Base-by-base conservation (phyloP, 2,888 invertebrate genomes). In the Parnassius apollo region DNA sequence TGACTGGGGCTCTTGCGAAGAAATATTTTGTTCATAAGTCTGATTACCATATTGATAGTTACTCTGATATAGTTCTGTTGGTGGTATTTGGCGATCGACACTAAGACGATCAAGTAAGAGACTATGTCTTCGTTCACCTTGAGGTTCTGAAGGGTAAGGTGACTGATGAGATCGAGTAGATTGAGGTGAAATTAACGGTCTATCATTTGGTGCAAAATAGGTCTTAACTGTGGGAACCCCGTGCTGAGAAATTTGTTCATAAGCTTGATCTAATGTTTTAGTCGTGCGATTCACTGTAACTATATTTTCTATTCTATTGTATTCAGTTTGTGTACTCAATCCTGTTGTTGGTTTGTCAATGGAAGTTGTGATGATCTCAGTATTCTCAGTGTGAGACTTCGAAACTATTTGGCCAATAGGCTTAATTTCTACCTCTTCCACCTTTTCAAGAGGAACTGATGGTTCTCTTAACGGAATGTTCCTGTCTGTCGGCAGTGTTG, bases 391-490 rank as follows among this genome's bases (percentile, higher is more conserved):
- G 25, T 82, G 85, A 10, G 87, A 78, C 73, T 88, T 91, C 9
- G 86, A 84, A 49, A 88, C 77, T 3, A 84, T 74, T 70, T 84
- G 80, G 18, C 85, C 85, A 55, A 91, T 89, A 1, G 92, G 91
- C 66, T 91, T 92, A 25, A 92, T 91, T 78, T 91, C 91, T 50
- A 91, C 78, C 68, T 88, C 89, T 77, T 90, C 89, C 42, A 88
- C 87, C 74, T 88, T 91, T 42, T 91, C 91, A 22, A 91, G 75
- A 13, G 88, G 90, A 44, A 90, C 80, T 4, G 91, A 87, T 42
- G 88, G 89, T 68, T 91, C 91, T 59, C 85, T 81, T 9, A 85
- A 71, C 9, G 85, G 83, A n/a, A 81, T 69, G 65, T 77, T 82
- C 42, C 66, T 69, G 65, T 83, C 80, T 7, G 69, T 35, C 65